Evolutionary conservation across 2,888 invertebrate genomes (phyloP), one percentile per base, ranked within the genome.

Genomic region (Polietes domitor): DNA sequence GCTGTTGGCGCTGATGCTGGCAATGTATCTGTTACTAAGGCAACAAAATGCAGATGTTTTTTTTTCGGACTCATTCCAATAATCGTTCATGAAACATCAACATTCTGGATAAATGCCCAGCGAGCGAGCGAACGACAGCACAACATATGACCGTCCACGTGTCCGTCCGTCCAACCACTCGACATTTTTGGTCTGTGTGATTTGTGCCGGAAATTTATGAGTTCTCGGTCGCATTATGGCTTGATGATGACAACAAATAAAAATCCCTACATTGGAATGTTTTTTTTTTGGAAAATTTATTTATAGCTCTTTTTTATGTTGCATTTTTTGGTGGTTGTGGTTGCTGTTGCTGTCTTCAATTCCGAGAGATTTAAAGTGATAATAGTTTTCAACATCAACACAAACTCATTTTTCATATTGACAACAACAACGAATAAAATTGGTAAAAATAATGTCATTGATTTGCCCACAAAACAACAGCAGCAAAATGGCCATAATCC

Each of bases 321-420:
- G 41, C 37, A 65, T 19, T 41, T 37, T 41, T 41, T 58, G n/a
- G 55, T 71, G n/a, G 4, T 50, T n/a, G 50, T 12, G 19, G 7
- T 37, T 50, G 7, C 12, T 17, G 10, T 50, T n/a, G 50, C 5
- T 50, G 50, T 12, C n/a, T 50, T 50, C 10, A 53, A 21, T 21
- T 47, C n/a, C n/a, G 47, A 75, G 10, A 65, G 26, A 65, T 53
- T 75, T 24, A 47, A 50, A 75, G 68, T 55, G 41, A 26, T 58
- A 75, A 75, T 75, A 19, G 32, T 53, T 75, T 75, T 75, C 21
- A 50, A 6, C 75, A 19, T 26, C 58, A 61, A 26, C 58, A 26
- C 58, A n/a, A 28, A 26, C 26, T 61, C 15, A 61, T 61, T 61
- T 63, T 32, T 63, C 32, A 63, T 17, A 63, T n/a, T n/a, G n/a